Base-by-base conservation (phyloP, 2,888 invertebrate species). In the Latrodectus elegans region DNA sequence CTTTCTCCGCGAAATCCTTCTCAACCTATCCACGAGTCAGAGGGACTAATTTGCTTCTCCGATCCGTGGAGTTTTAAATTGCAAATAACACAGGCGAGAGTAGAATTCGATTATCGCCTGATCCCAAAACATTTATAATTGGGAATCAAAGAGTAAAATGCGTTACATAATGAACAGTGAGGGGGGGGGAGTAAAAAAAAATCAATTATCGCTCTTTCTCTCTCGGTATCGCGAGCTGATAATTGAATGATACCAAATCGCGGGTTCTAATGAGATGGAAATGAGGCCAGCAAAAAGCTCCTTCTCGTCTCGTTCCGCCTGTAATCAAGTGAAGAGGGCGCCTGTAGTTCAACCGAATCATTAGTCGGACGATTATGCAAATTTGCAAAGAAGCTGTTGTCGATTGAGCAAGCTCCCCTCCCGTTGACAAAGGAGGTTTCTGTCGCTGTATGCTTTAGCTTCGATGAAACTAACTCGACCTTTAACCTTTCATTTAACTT, bases 211-310 rank as follows among this genome's bases (percentile, higher is more conserved):
- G 64, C 70, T 70, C 6, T 70, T 70, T 70, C 70, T 11, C 70
- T 22, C 22, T 71, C 49, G 38, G 17, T 38, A 15, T 26, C 55
- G 49, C 49, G 74, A 74, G 81, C 74, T 74, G 53, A 65, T 83
- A 83, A 83, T 83, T 83, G 83, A 83, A 83, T 83, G 83, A 83
- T 72, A 70, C 49, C 75, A 68, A 75, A 76, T 82, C 83, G 83
- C 55, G 73, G 52, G 60, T 52, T 52, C 70, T 83, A 83, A 83
- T 83, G 83, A 83, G 83, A 83, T 83, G 83, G 83, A 83, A 83
- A 83, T 83, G 83, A 83, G 76, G 75, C 26, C 26, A 51, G 74
- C 74, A 79, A 79, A 79, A 79, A 79, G 60, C 76, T 70, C 68
- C 38, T 14, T 68, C 70, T 65, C 73, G 73, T 73, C 65, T 55